A percentile compares a stretch with the other conserved stretches of the same genome.
These are phyloP conservation scores for Hozukius guyotensis DNA, from an alignment of 2,797 vertebrate genomes.

Conservation along the genomic window DNA sequence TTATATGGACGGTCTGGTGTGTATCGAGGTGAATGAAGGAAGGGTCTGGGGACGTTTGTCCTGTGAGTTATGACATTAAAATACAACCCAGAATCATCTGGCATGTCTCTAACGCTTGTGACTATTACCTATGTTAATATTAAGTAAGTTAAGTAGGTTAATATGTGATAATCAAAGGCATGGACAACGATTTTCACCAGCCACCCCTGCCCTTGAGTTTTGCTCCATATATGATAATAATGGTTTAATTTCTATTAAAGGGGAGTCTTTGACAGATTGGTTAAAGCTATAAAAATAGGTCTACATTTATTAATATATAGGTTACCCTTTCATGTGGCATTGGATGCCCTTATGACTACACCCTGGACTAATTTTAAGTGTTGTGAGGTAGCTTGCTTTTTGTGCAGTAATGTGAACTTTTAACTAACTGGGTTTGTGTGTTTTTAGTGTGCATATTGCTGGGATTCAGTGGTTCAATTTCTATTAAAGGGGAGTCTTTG, in stretches of 20 bases:
- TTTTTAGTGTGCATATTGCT: no score
- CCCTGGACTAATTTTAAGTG: no score
- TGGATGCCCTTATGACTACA: rapidly evolving
- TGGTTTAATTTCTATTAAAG: no score
- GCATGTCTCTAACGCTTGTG: neutral
- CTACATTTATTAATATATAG: neutral
- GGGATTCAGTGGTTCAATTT: slow-evolving; percentile 7
- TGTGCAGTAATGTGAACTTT: no score
- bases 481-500: no score
- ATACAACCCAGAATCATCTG: neutral
- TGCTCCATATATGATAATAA: neutral
- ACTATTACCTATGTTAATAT: no score
- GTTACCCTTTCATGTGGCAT: no score
- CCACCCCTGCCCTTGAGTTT: neutral
- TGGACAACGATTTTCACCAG: neutral
- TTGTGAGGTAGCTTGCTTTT: no score
- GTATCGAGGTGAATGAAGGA: neutral
- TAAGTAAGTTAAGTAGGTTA: neutral
- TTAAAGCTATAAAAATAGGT: no score
- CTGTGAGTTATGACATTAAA: neutral
- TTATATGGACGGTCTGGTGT: neutral
- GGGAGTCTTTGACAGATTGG: no score
- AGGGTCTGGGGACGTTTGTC: slow-evolving; percentile 34
- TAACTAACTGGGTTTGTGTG: no score
- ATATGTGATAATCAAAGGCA: neutral